Percentiles rank a stretch among this genome's conserved stretches.
phyloP scores from a whole-genome alignment of 2,113 vertebrate species.

The Stigmatopora nigra region DNA sequence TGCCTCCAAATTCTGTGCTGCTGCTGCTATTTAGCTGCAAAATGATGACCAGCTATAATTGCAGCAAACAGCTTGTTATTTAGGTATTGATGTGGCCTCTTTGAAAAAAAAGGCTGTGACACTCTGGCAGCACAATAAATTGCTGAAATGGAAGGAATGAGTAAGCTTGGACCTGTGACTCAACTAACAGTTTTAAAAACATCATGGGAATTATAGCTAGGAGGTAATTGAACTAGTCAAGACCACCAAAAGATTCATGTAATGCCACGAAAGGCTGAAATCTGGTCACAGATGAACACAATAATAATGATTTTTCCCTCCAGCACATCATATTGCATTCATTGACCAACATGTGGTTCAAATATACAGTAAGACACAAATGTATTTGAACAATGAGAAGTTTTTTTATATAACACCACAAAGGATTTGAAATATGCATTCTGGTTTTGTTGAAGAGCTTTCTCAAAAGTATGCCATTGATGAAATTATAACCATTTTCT shows the following conservation, averaged over 20 bases:
- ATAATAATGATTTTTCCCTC: slow-evolving; percentile 1
- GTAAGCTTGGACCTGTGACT: slow-evolving; percentile 10
- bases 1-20: slow-evolving; percentile 56
- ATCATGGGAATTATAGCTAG: slow-evolving; percentile 20
- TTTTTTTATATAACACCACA: not conserved
- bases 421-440: not conserved
- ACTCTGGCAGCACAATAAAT: slow-evolving; percentile 25
- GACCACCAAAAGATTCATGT: slow-evolving; percentile 10
- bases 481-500: no score
- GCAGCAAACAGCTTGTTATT: slow-evolving; percentile 41
- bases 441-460: not conserved
- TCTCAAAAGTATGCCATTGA: not conserved
- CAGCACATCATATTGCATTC: not conserved
- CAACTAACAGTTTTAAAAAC: slow-evolving; percentile 33
- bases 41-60: slow-evolving; percentile 54
- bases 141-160: slow-evolving; percentile 51
- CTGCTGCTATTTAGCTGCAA: slow-evolving; percentile 46
- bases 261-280: not conserved
- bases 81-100: slow-evolving; percentile 45
- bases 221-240: slow-evolving; percentile 24
- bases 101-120: slow-evolving; percentile 31
- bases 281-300: slow-evolving; percentile 8
- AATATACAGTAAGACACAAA: not conserved
- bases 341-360: not conserved
- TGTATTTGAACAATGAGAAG: not conserved